These are phyloP conservation scores for Montifringilla adamsi DNA, from an alignment of 2,113 vertebrate species.

Conservation along the genomic window DNA sequence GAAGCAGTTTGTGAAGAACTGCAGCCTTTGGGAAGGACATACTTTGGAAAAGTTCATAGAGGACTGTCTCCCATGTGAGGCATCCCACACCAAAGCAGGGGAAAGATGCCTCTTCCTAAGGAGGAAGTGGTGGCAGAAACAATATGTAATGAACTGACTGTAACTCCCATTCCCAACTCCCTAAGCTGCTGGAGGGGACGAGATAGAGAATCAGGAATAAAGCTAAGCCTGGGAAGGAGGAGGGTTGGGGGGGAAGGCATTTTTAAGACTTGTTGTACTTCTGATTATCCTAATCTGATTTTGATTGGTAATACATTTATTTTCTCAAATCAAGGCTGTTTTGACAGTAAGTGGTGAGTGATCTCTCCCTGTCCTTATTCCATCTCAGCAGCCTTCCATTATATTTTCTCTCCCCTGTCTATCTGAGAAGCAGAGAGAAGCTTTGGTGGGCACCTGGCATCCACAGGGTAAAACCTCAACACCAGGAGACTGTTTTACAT, in stretches of 20 bases:
- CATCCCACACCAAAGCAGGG: not conserved
- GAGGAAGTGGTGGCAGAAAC: not conserved
- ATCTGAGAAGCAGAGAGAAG: not conserved
- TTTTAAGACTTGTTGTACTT: not conserved
- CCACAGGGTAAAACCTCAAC: not conserved
- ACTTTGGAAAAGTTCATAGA: not conserved
- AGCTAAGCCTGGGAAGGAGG: not conserved
- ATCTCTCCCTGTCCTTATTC: not conserved
- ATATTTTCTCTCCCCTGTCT: not conserved
- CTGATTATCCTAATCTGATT: not conserved
- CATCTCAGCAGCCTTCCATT: not conserved
- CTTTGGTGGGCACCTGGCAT: not conserved
- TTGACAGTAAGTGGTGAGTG: not conserved
- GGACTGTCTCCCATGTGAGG: not conserved
- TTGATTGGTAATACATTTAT: not conserved
- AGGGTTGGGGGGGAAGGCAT: accelerated
- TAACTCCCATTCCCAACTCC: not conserved
- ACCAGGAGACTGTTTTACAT: not conserved
- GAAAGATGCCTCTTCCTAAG: not conserved
- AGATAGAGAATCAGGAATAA: not conserved
- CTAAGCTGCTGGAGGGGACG: not conserved
- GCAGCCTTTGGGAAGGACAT: not conserved
- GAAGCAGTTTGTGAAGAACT: not conserved
- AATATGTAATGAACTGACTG: accelerated
- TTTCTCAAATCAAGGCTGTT: not conserved